These are phyloP conservation scores for Aethes cnicana DNA, from an alignment of 2,888 invertebrate species.

Conservation along the genomic window DNA sequence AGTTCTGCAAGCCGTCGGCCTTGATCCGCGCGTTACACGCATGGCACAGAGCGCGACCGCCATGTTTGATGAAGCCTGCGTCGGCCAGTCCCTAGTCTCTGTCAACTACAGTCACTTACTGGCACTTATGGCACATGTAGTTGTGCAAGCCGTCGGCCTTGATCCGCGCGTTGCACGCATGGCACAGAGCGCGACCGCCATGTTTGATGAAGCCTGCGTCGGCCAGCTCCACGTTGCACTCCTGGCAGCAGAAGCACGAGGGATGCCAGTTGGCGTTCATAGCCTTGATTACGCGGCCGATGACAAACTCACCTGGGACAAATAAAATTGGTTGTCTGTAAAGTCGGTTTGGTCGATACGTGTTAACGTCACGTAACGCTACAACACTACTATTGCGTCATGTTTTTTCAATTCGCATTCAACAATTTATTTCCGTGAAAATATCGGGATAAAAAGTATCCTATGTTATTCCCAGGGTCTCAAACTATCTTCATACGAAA, in stretches of 20 bases:
- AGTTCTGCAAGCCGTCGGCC: constrained; percentile 96
- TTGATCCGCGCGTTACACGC: constrained; percentile 98
- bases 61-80: constrained; percentile 86
- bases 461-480: no score
- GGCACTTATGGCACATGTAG: constrained; percentile 99
- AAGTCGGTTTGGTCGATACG: no score
- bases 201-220: constrained; percentile 98
- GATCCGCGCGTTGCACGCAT: constrained; percentile 97
- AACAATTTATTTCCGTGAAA: no score
- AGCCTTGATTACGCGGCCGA: constrained; percentile 99
- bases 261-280: constrained; percentile 99
- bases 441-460: no score
- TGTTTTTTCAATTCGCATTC: no score
- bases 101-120: no score
- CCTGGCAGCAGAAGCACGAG: constrained; percentile 97
- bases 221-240: constrained; percentile 94
- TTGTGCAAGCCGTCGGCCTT: constrained; percentile 97
- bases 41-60: constrained; percentile 94
- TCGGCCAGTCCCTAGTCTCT: constrained; percentile 60
- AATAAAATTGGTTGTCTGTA: not conserved
- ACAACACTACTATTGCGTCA: no score
- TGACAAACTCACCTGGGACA: constrained; percentile 94
- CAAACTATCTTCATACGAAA: no score
- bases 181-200: constrained; percentile 93
- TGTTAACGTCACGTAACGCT: no score